These are phyloP conservation scores for Ligdia adustata DNA, from an alignment of 2,888 invertebrate species.

Conservation along the genomic window DNA sequence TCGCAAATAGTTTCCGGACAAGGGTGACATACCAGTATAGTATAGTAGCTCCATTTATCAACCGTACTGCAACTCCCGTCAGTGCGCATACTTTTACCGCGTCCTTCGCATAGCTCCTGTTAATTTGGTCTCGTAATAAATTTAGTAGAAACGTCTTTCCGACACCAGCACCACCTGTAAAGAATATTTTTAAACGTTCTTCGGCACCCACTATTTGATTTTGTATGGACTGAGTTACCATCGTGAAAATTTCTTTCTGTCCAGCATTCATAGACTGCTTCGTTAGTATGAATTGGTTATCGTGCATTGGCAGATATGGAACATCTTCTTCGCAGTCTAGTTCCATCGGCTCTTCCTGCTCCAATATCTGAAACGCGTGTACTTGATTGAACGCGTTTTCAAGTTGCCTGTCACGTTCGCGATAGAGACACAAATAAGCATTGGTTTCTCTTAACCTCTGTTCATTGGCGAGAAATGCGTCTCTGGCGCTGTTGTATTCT, in stretches of 20 bases:
- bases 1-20: neutral
- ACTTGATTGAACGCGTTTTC: no score
- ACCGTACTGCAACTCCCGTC: neutral
- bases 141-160: neutral
- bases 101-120: neutral
- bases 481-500: neutral
- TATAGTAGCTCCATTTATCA: neutral
- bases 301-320: no score
- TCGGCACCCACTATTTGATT: neutral
- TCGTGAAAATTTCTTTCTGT: no score
- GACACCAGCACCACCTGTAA: neutral
- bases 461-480: slow-evolving; percentile 1
- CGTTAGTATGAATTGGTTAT: no score
- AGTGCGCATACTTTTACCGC: neutral
- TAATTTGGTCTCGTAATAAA: neutral
- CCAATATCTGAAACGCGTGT: no score
- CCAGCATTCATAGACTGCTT: no score
- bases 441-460: neutral
- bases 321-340: no score
- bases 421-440: neutral
- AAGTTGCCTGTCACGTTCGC: neutral
- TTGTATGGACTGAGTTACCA: no score
- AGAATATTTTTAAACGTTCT: neutral
- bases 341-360: no score
- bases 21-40: neutral